Evolutionary conservation across 1,140 invertebrate species (phyloP).

Genomic region (Cydia pomonella): DNA sequence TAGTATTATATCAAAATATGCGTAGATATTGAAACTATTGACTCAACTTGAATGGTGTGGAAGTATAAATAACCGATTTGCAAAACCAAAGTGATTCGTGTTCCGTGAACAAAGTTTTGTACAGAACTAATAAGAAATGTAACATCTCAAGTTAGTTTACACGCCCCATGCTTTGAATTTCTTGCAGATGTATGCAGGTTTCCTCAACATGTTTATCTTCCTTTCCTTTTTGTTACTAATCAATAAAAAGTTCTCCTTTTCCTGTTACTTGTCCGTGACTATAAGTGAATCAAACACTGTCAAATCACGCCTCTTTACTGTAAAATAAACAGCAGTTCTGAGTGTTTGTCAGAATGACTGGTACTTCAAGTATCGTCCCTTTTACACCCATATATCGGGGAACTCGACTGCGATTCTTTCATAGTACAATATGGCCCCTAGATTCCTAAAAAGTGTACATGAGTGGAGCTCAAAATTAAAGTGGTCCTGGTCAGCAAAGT

Average conservation of each 20-base stretch:
- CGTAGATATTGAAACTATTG: too few relatives aligned
- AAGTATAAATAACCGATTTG: too few relatives aligned
- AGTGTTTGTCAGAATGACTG: slow-evolving; percentile 14
- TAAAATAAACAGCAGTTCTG: not conserved
- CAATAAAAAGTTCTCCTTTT: not conserved
- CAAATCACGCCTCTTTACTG: slow-evolving; percentile 10
- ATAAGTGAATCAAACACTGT: not conserved
- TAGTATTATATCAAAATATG: too few relatives aligned
- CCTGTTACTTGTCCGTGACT: not conserved
- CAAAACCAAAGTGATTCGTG: too few relatives aligned
- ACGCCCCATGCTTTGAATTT: too few relatives aligned
- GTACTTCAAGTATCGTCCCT: not conserved
- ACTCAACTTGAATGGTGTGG: too few relatives aligned
- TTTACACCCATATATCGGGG: not conserved
- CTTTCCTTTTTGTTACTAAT: not conserved
- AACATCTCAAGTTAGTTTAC: too few relatives aligned
- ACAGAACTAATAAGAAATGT: too few relatives aligned
- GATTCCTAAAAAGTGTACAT: not conserved
- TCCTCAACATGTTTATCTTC: too few relatives aligned
- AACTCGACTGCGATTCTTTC: not conserved
- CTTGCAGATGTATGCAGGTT: too few relatives aligned
- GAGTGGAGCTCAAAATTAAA: not conserved
- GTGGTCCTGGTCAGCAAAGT: not conserved
- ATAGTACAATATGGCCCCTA: not conserved
- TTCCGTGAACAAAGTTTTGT: too few relatives aligned